Evolutionary conservation across 2,888 invertebrate genomes (phyloP).

Genomic region (Aphidius colemani): DNA sequence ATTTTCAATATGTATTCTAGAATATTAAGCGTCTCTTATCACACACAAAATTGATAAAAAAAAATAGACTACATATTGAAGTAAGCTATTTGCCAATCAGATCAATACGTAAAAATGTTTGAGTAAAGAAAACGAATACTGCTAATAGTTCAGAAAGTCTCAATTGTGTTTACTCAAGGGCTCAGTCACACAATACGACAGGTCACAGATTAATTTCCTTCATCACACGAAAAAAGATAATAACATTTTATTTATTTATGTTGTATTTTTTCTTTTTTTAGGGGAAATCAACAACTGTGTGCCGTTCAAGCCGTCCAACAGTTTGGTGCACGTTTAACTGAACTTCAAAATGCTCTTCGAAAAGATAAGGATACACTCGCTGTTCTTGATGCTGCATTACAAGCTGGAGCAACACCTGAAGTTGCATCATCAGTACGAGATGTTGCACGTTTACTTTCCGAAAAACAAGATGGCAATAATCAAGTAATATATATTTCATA

Average conservation of each 20-base stretch:
- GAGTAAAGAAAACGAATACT: conserved; percentile 35
- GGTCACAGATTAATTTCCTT: conserved; percentile 26
- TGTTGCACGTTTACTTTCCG: conserved; percentile 66
- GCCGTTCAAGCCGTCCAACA: conserved; percentile 75
- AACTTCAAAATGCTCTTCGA: conserved; percentile 75
- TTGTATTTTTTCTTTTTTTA: conserved; percentile 48
- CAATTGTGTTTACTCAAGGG: conserved; percentile 41
- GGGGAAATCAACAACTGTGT: conserved; percentile 74
- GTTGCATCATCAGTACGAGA: conserved; percentile 65
- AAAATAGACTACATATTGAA: not conserved
- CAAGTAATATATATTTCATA: conserved; percentile 42
- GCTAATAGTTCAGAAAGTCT: conserved; percentile 46
- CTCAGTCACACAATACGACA: conserved; percentile 28
- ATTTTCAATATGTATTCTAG: conserved; percentile 25
- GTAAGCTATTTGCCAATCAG: conserved; percentile 34
- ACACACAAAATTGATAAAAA: not conserved
- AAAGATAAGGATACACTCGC: conserved; percentile 71
- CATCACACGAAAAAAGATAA: not conserved
- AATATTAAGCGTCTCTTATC: not conserved
- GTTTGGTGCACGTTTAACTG: conserved; percentile 76
- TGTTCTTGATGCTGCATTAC: conserved; percentile 62
- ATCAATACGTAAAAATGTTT: conserved; percentile 44
- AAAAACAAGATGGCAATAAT: conserved; percentile 57
- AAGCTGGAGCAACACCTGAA: conserved; percentile 59
- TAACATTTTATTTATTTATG: conserved; percentile 9